Evolutionary conservation across 2,888 invertebrate species (phyloP).

Genomic region (Dilophus febrilis): DNA sequence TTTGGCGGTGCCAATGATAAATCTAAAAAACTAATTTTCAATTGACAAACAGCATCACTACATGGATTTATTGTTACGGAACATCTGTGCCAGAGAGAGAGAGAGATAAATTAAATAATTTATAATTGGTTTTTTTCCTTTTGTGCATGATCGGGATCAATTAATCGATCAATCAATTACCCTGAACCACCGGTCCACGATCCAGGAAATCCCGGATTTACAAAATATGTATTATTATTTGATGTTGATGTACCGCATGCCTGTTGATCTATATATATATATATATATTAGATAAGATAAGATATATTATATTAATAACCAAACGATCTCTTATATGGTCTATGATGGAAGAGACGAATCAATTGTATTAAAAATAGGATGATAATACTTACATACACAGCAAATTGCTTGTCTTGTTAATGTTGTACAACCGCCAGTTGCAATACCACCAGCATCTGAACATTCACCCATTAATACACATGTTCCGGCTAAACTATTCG

Average conservation of each 20-base stretch:
- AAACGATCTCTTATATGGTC: too few relatives aligned
- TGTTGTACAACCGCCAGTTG: constrained; percentile 56
- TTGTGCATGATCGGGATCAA: too few relatives aligned
- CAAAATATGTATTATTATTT: constrained; percentile 71
- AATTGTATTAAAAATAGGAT: constrained; percentile 1
- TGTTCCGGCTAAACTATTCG: constrained; percentile 51
- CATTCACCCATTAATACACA: constrained; percentile 66
- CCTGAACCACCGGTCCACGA: constrained; percentile 45
- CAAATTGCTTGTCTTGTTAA: constrained; percentile 52
- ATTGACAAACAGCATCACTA: constrained; percentile 37
- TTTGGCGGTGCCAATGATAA: constrained; percentile 55
- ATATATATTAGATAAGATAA: too few relatives aligned
- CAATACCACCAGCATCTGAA: constrained; percentile 46
- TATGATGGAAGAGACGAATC: constrained; percentile 1
- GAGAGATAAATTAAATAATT: too few relatives aligned
- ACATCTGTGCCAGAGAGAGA: constrained; percentile 32
- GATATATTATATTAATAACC: too few relatives aligned
- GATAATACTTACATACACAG: constrained; percentile 52
- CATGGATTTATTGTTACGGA: constrained; percentile 53
- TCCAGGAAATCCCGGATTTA: constrained; percentile 57
- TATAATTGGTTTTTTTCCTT: too few relatives aligned
- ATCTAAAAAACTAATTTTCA: constrained; percentile 61
- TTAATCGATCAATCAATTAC: constrained; percentile 8
- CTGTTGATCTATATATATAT: constrained; percentile 35
- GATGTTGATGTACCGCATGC: constrained; percentile 53